phyloP scores from a whole-genome alignment of 2,888 invertebrate genomes.

The Linnaemya tessellans region DNA sequence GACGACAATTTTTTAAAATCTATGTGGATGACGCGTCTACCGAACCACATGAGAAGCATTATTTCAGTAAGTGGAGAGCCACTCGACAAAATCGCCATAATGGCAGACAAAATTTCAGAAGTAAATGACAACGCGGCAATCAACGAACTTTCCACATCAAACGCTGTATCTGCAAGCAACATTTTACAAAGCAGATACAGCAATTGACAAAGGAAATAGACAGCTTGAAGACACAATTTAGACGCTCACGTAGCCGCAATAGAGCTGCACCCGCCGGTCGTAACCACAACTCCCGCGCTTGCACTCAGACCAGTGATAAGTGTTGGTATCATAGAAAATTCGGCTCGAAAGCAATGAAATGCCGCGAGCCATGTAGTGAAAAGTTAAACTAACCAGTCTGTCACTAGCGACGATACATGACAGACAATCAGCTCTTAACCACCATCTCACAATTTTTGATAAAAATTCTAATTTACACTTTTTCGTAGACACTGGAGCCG shows the following conservation, averaged over 20 bases:
- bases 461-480: slow-evolving; percentile 51
- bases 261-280: slow-evolving; percentile 15
- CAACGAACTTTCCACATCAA: too few species aligned
- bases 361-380: slow-evolving; percentile 11
- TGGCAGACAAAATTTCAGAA: too few species aligned
- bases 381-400: slow-evolving; percentile 21
- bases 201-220: too few species aligned
- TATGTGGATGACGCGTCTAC: slow-evolving; percentile 74
- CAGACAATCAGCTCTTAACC: neutral
- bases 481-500: slow-evolving; percentile 59
- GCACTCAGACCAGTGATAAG: neutral
- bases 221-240: too few species aligned
- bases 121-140: too few species aligned
- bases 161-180: too few species aligned
- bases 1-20: slow-evolving; percentile 72
- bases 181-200: too few species aligned
- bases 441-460: slow-evolving; percentile 16
- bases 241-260: too few species aligned
- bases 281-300: neutral
- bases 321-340: slow-evolving; percentile 67
- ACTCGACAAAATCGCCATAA: slow-evolving; percentile 47
- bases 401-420: neutral
- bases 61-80: slow-evolving; percentile 71
- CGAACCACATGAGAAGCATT: slow-evolving; percentile 69
- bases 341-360: slow-evolving; percentile 27